Conservation (phyloP, 2,113 vertebrate species). For the Agelaius phoeniceus region DNA sequence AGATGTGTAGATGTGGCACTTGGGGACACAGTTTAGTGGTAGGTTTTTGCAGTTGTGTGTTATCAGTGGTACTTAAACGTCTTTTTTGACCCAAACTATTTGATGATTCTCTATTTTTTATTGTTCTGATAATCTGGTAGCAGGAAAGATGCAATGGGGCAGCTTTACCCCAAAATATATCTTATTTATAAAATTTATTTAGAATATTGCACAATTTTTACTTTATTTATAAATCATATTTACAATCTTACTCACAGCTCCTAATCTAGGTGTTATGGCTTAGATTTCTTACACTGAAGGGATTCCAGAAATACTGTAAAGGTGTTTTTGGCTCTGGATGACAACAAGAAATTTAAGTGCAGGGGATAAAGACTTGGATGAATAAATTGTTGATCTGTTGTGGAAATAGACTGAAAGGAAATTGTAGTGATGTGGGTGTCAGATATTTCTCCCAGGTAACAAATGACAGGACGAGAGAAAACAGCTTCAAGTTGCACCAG, state of each 20-base stretch:
- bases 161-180: neutral
- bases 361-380: neutral
- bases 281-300: neutral
- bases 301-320: neutral
- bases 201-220: neutral
- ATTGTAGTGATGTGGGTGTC: neutral
- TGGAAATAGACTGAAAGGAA: neutral
- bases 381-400: neutral
- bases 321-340: neutral
- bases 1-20: neutral
- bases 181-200: neutral
- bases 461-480: neutral
- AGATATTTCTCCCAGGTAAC: neutral
- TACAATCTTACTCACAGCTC: neutral
- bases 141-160: neutral
- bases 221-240: neutral
- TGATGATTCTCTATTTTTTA: neutral
- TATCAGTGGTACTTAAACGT: neutral
- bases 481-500: neutral
- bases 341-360: neutral
- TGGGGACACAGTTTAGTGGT: neutral
- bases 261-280: neutral
- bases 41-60: neutral
- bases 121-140: neutral
- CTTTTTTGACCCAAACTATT: neutral